Conservation (phyloP, 2,113 vertebrate species). For the Pica pica region DNA sequence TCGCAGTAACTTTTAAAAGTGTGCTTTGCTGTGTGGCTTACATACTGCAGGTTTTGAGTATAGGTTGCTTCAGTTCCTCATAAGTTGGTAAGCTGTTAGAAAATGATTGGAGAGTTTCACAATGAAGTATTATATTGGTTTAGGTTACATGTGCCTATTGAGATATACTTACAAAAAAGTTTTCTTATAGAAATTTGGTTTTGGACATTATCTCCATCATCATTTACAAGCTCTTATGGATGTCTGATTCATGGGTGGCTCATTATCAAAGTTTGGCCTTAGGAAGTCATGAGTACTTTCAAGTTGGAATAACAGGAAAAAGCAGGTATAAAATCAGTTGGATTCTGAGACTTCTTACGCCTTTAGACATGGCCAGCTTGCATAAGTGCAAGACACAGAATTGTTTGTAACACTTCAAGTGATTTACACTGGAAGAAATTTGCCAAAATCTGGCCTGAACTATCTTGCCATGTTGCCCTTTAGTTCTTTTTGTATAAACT, state of each 20-base stretch:
- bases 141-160: neutral
- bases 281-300: neutral
- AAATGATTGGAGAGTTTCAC: neutral
- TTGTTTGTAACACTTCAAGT: neutral
- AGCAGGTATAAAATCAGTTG: neutral
- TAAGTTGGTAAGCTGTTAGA: neutral
- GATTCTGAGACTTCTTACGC: neutral
- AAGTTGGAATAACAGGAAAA: neutral
- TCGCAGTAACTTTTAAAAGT: neutral
- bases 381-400: neutral
- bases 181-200: neutral
- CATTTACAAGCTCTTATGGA: neutral
- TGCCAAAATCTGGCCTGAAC: neutral
- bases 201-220: neutral
- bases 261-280: neutral
- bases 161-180: neutral
- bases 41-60: neutral
- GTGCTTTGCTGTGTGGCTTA: neutral
- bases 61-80: neutral
- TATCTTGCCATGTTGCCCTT: neutral
- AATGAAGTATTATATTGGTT: neutral
- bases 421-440: neutral
- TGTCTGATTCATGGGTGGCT: neutral
- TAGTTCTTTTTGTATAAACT: neutral
- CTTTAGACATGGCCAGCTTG: neutral